Evolutionary conservation across 2,888 invertebrate genomes (phyloP).

Genomic region (Aphodius granarius): DNA sequence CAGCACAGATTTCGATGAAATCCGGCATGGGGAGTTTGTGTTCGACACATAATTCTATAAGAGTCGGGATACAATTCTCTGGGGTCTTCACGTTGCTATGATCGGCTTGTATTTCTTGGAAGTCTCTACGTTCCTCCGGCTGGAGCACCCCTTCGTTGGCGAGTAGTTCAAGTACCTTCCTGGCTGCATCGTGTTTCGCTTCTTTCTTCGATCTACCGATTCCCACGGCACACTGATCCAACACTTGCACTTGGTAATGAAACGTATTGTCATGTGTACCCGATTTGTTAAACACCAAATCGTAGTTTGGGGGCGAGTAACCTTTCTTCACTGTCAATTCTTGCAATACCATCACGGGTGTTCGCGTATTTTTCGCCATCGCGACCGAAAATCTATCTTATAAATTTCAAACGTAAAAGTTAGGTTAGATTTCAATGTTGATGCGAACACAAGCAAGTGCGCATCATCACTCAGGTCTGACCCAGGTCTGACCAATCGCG

Average conservation of each 20-base stretch:
- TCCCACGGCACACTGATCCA: constrained; percentile 46
- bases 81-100: constrained; percentile 28
- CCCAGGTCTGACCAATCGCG: too few relatives aligned
- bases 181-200: constrained; percentile 64
- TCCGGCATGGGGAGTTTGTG: constrained; percentile 57
- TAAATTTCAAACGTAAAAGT: neutral
- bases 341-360: constrained; percentile 67
- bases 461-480: too few relatives aligned
- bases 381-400: neutral
- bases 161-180: constrained; percentile 54
- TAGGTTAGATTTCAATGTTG: neutral
- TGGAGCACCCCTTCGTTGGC: constrained; percentile 47
- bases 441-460: neutral
- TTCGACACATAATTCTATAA: constrained; percentile 54
- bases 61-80: constrained; percentile 38
- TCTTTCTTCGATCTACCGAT: constrained; percentile 58
- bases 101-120: constrained; percentile 31
- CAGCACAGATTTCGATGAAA: constrained; percentile 62
- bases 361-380: constrained; percentile 55
- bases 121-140: constrained; percentile 38
- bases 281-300: constrained; percentile 39
- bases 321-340: constrained; percentile 64
- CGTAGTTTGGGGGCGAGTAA: constrained; percentile 58
- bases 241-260: constrained; percentile 53
- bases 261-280: constrained; percentile 55